These are phyloP conservation scores for Drosophila nigritarsus DNA, from an alignment of 2,888 invertebrate genomes.

Conservation along the genomic window DNA sequence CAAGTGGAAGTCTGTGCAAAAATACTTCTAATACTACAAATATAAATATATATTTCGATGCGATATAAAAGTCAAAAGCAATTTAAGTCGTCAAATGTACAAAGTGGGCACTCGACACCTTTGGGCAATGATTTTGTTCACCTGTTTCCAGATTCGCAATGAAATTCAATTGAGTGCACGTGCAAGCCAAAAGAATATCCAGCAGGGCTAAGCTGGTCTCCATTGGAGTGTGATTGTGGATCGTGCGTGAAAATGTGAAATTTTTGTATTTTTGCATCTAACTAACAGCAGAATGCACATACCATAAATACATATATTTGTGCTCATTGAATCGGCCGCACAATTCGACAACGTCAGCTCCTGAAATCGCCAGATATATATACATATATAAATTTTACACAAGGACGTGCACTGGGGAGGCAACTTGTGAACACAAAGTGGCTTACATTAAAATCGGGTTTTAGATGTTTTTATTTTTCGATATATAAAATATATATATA, in stretches of 20 bases:
- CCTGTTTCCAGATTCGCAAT: slow-evolving; percentile 54
- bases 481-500: neutral
- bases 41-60: slow-evolving; percentile 1
- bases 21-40: neutral
- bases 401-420: neutral
- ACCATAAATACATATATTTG: neutral
- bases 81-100: slow-evolving; percentile 32
- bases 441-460: neutral
- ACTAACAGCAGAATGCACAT: slow-evolving; percentile 59
- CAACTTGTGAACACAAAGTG: neutral
- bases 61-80: slow-evolving; percentile 59
- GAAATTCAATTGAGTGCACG: slow-evolving; percentile 76
- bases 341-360: slow-evolving; percentile 44
- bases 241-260: slow-evolving; percentile 18
- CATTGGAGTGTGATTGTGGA: neutral
- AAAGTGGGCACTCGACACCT: slow-evolving; percentile 49
- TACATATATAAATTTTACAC: neutral
- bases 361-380: slow-evolving; percentile 42
- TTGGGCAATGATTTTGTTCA: slow-evolving; percentile 38
- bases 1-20: neutral
- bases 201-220: slow-evolving; percentile 30
- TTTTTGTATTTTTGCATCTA: slow-evolving; percentile 46
- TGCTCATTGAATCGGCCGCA: slow-evolving; percentile 24
- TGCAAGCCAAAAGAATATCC: slow-evolving; percentile 54
- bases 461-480: neutral